Conservation (phyloP, 2,797 vertebrate genomes). For the Gymnothorax reevesii region DNA sequence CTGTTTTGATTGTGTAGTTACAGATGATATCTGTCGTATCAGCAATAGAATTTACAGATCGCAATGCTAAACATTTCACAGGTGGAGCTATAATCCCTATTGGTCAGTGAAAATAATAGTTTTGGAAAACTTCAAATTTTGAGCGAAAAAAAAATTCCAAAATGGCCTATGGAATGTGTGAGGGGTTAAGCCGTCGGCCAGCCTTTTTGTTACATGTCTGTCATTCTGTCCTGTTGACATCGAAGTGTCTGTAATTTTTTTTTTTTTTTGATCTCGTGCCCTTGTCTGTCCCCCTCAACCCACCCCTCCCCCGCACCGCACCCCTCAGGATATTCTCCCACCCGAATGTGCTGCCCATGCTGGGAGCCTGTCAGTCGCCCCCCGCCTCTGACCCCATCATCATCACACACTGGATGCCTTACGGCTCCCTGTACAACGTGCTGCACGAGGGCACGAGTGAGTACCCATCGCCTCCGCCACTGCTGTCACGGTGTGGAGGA, state of each 20-base stretch:
- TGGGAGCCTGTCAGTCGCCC: conserved; percentile 91
- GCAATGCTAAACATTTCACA: no score
- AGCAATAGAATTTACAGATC: background rate
- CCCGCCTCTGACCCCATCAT: conserved; percentile 88
- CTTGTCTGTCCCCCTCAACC: conserved; percentile 49
- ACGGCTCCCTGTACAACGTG: conserved; percentile 93
- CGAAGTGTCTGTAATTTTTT: background rate
- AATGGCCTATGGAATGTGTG: no score
- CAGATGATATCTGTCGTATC: no score
- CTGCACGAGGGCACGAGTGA: conserved; percentile 96
- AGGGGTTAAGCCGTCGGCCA: background rate
- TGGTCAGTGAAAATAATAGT: no score
- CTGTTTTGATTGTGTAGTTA: no score
- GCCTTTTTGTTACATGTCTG: background rate
- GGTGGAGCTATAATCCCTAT: no score
- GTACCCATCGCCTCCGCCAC: conserved; percentile 42
- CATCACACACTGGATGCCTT: conserved; percentile 95
- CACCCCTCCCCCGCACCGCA: conserved; percentile 9
- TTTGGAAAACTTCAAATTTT: no score
- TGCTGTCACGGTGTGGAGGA: background rate
- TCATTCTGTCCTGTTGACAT: background rate
- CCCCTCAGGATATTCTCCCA: conserved; percentile 91
- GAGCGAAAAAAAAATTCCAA: no score
- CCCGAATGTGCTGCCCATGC: conserved; percentile 93
- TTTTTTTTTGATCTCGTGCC: conserved; percentile 52